Evolutionary conservation across 2,888 invertebrate species (phyloP), one percentile per base, ranked within the genome.

Genomic region (Teleiodes luculella): DNA sequence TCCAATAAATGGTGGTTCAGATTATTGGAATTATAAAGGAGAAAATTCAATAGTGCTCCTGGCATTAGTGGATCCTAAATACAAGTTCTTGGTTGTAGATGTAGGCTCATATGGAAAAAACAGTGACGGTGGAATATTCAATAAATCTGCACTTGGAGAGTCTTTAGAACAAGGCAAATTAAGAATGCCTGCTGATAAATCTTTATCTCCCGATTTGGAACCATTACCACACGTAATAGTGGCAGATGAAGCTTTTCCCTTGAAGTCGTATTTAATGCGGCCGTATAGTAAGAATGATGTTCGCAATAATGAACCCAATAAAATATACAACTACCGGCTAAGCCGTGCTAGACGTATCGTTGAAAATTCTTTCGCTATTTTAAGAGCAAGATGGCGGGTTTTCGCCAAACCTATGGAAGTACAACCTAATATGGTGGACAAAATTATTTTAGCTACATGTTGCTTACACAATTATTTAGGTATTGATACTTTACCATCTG

Each of bases 21-120:
- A 55, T 55, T 60, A 52, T 53, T 61, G 53, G 48, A 60, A 62
- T 55, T 60, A 62, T 54, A 62, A 62, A 41, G 57, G 57, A 28
- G 16, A 13, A 52, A 57, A 57, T 60, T 62, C 61, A 55, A 60
- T 60, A 28, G 58, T 60, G 37, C 46, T 62, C 4, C 58, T 62
- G 53, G 62, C 60, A 24, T 43, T 58, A 57, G 58, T 60, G 43
- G 60, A 58, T 58, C 55, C 60, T 31, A 57, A 59, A 20, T 57
- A 57, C 54, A 60, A 36, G 49, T 61, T 59, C 36, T 54, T 58
- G 37, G 54, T 54, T 30, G 31, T 60, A 39, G 53, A 57, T 37
- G 57, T 62, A 28, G 58, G 59, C 20, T 55, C 57, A 36, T 57
- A 56, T 52, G 58, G 56, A 8, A 58, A 54, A 58, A 60, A 60